Percentiles rank a stretch among this genome's conserved stretches.
These are phyloP conservation scores for Punctoribates punctum DNA, from an alignment of 2,888 invertebrate species.

Conservation along the genomic window DNA sequence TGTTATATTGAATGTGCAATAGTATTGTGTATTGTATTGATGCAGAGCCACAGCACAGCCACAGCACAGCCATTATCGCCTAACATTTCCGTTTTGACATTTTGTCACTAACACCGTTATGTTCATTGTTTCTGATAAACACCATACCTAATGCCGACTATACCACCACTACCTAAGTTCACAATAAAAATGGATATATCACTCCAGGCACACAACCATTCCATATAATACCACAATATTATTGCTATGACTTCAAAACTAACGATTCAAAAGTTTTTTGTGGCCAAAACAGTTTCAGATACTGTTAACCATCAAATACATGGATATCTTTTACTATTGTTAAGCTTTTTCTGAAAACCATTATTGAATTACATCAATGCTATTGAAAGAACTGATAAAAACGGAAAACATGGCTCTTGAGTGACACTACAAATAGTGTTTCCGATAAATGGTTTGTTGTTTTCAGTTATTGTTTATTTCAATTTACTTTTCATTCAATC, in stretches of 20 bases:
- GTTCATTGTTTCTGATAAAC: conserved; percentile 34
- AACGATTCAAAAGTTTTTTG: not conserved
- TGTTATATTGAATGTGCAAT: not conserved
- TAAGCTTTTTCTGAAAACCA: too few relatives aligned
- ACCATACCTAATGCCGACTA: not conserved
- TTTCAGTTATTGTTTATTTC: not conserved
- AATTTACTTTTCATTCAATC: not conserved
- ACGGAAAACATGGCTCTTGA: not conserved
- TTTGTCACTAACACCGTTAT: conserved; percentile 29
- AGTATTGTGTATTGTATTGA: too few relatives aligned
- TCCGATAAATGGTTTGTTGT: not conserved
- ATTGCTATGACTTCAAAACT: conserved; percentile 4
- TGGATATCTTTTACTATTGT: not conserved
- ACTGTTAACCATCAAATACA: conserved; percentile 4
- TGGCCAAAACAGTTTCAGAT: not conserved
- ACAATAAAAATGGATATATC: conserved; percentile 17
- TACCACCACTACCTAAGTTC: conserved; percentile 1
- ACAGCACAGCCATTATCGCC: conserved; percentile 26
- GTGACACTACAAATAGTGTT: not conserved
- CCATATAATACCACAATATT: not conserved
- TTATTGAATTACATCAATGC: too few relatives aligned
- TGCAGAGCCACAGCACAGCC: too few relatives aligned
- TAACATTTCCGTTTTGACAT: conserved; percentile 32
- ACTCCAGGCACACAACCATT: conserved; percentile 9
- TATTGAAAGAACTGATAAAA: not conserved